These are phyloP conservation scores for Plodia interpunctella DNA, from an alignment of 1,140 invertebrate species.

Conservation along the genomic window DNA sequence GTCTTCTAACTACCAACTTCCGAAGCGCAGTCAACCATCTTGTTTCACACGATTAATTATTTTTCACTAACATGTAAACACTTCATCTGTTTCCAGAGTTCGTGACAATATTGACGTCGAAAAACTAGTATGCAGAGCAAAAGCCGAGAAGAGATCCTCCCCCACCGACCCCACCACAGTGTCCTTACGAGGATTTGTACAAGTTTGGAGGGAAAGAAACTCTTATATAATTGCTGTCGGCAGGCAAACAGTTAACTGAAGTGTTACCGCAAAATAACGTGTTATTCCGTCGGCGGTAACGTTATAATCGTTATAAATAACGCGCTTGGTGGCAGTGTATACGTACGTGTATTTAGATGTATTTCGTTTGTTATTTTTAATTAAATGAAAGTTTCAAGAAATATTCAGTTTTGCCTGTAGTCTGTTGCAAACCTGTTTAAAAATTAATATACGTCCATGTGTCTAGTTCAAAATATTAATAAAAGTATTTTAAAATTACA, in stretches of 20 bases:
- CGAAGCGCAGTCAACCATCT: too few species aligned
- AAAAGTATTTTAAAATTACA: background rate
- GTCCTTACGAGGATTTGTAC: conserved; percentile 48
- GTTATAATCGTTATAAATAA: conserved; percentile 23
- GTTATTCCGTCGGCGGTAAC: conserved; percentile 12
- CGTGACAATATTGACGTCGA: conserved; percentile 77
- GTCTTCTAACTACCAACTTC: too few species aligned
- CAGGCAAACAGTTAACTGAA: conserved; percentile 8
- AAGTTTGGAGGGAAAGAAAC: conserved; percentile 68
- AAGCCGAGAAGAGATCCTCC: conserved; percentile 57
- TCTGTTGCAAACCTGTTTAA: background rate
- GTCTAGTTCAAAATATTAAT: background rate
- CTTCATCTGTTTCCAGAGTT: conserved; percentile 64
- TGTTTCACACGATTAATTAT: too few species aligned
- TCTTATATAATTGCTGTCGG: conserved; percentile 49
- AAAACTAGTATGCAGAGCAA: conserved; percentile 75
- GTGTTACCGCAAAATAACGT: conserved; percentile 14
- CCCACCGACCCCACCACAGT: conserved; percentile 39
- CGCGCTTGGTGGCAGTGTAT: conserved; percentile 51
- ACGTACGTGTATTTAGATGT: conserved; percentile 32
- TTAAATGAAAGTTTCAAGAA: background rate
- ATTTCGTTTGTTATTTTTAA: background rate
- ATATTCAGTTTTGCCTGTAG: background rate
- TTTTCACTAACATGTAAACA: too few species aligned
- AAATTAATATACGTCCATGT: background rate